phyloP scores from a whole-genome alignment of 2,888 invertebrate genomes.

The Bugula neritina region DNA sequence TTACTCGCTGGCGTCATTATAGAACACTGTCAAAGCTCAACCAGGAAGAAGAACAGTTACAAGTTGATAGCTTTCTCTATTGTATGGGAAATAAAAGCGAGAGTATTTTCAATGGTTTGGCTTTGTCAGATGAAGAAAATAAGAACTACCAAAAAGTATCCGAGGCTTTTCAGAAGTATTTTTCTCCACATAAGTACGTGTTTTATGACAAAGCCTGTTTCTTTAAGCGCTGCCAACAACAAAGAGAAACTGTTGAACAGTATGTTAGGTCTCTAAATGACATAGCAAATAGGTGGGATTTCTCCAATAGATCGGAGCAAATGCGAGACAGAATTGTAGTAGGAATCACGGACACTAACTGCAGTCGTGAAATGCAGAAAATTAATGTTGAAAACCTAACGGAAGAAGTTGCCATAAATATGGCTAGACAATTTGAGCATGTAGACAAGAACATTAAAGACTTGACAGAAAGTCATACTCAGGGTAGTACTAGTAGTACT shows the following conservation, averaged over 20 bases:
- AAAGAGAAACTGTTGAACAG: neutral
- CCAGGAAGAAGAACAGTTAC: neutral
- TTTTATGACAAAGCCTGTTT: neutral
- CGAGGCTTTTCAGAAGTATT: neutral
- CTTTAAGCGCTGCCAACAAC: neutral
- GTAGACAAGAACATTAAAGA: no score
- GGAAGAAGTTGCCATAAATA: neutral
- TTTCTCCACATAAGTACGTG: no score
- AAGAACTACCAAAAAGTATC: neutral
- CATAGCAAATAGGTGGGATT: slow-evolving; percentile 7
- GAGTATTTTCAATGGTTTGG: neutral
- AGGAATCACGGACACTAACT: neutral
- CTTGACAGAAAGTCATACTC: no score
- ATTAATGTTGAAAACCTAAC: neutral
- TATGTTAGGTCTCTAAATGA: neutral
- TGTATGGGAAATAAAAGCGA: slow-evolving; percentile 18
- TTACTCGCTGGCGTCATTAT: neutral
- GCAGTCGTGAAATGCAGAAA: slow-evolving; percentile 2
- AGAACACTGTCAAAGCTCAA: neutral
- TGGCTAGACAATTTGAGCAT: no score
- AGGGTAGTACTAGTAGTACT: no score
- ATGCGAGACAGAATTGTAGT: no score
- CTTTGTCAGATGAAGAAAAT: neutral
- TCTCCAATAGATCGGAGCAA: neutral
- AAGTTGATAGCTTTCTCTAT: slow-evolving; percentile 3